Evolutionary conservation across 1,140 invertebrate genomes (phyloP).

Genomic region (Lepidurus apus): DNA sequence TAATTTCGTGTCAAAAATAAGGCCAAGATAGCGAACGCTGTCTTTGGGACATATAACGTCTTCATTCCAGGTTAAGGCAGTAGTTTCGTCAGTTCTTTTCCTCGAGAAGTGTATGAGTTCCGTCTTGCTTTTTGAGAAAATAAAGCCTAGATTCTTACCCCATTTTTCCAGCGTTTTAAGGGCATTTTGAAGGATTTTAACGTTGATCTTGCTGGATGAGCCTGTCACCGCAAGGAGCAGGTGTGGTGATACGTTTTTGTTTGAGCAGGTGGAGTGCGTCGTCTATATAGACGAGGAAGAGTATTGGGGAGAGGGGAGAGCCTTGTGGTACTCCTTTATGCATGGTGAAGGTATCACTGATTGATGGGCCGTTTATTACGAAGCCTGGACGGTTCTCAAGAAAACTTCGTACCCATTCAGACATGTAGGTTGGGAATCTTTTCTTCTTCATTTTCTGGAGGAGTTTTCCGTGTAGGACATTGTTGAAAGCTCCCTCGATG

Average conservation of each 20-base stretch:
- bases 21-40: constrained; percentile 11
- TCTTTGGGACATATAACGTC: background rate
- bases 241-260: background rate
- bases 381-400: background rate
- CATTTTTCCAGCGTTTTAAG: constrained; percentile 22
- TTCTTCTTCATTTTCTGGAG: background rate
- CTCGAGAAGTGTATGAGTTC: constrained; percentile 23
- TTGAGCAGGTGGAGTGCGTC: constrained; percentile 25
- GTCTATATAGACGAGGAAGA: constrained; percentile 24
- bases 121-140: constrained; percentile 13
- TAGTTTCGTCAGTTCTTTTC: background rate
- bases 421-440: background rate
- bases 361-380: background rate
- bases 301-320: constrained; percentile 17
- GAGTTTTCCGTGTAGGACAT: background rate
- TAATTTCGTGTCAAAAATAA: background rate
- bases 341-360: background rate
- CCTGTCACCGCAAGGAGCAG: constrained; percentile 7
- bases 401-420: background rate
- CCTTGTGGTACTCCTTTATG: constrained; percentile 18
- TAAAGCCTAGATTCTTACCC: background rate
- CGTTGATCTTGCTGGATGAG: background rate
- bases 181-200: constrained; percentile 15
- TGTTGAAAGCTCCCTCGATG: constrained; percentile 26
- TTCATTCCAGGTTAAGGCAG: constrained; percentile 16